Base-by-base conservation (phyloP, 1,140 invertebrate species). In the Hormaphis cornu region DNA sequence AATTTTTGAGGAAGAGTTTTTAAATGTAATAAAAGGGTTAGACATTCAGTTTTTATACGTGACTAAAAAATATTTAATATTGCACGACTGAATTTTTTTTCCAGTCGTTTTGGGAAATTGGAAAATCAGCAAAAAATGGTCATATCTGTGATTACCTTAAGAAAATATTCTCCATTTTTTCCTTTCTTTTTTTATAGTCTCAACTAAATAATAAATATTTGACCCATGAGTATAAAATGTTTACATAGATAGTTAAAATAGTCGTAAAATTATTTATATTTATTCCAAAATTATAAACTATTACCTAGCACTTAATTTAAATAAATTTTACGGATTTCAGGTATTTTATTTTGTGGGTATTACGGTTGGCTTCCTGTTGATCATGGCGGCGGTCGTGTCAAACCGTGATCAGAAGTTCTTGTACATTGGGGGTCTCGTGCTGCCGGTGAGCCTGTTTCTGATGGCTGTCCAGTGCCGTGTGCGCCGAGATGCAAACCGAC, bases 321-420 rank as follows among this genome's bases (percentile, higher is more conserved):
- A n/a, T n/a, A n/a, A n/a, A n/a, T n/a, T 28, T 18, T 24, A 7
- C 30, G 70, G 73, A 35, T 81, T 81, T 58, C 76, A 84, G 82
- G 80, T 84, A 53, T 81, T 84, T 74, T 84, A 84, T 78, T 81
- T 83, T 66, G 81, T 84, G 72, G 83, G 83, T 37, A 82, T 85
- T 69, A 75, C 84, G 69, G 84, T 83, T 46, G 84, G 83, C 70
- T 80, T 84, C 58, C 83, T 83, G 59, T 75, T 85, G 69, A 83
- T 81, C 54, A 83, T 84, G 72, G 83, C 83, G 71, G 83, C 83
- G 14, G 80, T 81, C 82, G 72, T 83, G 80, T 42, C 79, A 80
- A 12, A 82, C 83, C 72, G 79, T 81, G 70, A 84, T n/a, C 80
- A 82, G 72, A 83, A 84, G 53, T 77, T 85, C 73, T 80, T 85